Base-by-base conservation (phyloP, 2,113 vertebrate species). In the Nothobranchius furzeri region DNA sequence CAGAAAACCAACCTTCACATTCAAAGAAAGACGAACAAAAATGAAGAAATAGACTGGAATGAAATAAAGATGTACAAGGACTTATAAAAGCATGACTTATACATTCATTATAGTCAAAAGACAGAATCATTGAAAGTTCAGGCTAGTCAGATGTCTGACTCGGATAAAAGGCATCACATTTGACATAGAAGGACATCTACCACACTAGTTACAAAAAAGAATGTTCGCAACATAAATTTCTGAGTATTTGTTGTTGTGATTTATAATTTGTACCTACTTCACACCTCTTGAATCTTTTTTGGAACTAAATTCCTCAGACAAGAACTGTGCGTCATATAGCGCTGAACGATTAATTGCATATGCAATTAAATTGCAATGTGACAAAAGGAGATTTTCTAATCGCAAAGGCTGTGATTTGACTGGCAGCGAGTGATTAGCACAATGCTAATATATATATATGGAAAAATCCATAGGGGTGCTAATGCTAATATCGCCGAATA, bases 241-340 rank as follows among this genome's bases (percentile, higher is more conserved):
- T 35, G 24, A 7, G 6, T 24, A 10, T 10, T 24, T 13, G 3
- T 24, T n/a, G 20, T 20, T 20, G 20, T 42, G 15, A 24, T 9
- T n/a, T 43, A 6, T 48, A 13, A 30, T 14, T 30, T 13, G 43
- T 35, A 9, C n/a, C 46, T 17, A 20, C 17, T 40, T 9, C n/a
- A 52, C 1, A 1, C 12, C 70, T 60, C 30, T 64, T 50, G 2
- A 58, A 66, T 59, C 12, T 15, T 13, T 13, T 59, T 30, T 70
- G 53, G 37, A 55, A 54, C 49, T 64, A 64, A 75, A 76, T 77
- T 37, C 64, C 55, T 37, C 17, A 58, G 42, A 14, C 50, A 61
- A 70, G 57, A 57, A 68, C 66, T 66, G 64, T 69, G 65, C 58
- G 51, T 49, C 30, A 58, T 79, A 43, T 20, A 20, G 20, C 1